A percentile compares a stretch with the other conserved stretches of the same genome.
phyloP scores from a whole-genome alignment of 2,797 vertebrate species.

The Catostomus latipinnis region DNA sequence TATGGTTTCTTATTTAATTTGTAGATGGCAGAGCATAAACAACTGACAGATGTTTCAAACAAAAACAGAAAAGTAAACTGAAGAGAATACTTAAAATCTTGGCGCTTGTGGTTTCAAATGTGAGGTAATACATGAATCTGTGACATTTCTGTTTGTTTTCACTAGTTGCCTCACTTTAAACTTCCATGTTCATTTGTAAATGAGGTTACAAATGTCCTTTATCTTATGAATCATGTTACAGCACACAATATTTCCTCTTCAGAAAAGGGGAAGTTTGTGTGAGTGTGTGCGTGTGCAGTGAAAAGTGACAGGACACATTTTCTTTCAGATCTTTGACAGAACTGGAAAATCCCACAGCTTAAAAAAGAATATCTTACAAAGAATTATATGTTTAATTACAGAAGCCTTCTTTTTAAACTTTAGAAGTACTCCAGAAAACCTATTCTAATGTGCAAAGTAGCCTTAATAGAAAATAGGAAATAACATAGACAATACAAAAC shows the following conservation, averaged over 20 bases:
- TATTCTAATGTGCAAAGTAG: background rate
- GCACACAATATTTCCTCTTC: background rate
- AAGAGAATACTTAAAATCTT: background rate
- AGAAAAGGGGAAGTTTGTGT: constrained; percentile 6
- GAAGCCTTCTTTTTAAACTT: background rate
- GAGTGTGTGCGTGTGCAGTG: background rate
- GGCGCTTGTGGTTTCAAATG: background rate
- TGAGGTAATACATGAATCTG: constrained; percentile 7
- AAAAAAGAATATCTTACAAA: constrained; percentile 1
- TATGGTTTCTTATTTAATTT: background rate
- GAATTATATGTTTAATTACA: background rate
- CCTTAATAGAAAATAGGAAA: background rate
- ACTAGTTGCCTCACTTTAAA: background rate
- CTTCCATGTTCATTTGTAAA: background rate
- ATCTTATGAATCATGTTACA: constrained; percentile 4
- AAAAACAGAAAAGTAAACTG: background rate
- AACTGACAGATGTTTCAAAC: background rate
- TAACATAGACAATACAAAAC: background rate
- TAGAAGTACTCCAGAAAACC: background rate
- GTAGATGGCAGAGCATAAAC: background rate
- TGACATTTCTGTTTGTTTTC: constrained; percentile 6
- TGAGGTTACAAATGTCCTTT: background rate
- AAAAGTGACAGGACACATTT: background rate
- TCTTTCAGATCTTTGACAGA: background rate
- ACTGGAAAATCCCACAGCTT: constrained; percentile 5